These are phyloP conservation scores for Rousettus madagascariensis DNA, from an alignment of 2,797 vertebrate genomes.

Conservation along the genomic window DNA sequence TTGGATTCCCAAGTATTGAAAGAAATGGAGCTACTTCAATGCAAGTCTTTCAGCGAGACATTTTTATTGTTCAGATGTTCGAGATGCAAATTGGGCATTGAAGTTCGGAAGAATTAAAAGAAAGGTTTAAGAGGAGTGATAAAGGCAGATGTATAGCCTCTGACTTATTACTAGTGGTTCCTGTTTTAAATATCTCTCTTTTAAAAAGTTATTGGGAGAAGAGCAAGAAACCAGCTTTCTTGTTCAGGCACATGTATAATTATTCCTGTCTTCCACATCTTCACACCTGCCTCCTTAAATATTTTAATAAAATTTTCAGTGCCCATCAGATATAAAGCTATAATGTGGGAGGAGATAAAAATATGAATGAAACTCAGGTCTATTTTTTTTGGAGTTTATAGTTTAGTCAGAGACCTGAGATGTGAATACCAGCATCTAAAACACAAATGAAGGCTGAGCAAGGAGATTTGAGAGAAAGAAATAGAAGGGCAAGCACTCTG, in stretches of 20 bases:
- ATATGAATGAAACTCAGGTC: not conserved
- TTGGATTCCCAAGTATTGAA: not conserved
- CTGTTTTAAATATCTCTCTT: constrained; percentile 2
- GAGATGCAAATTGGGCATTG: not conserved
- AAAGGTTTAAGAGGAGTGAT: not conserved
- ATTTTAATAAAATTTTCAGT: not conserved
- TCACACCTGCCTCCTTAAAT: not conserved
- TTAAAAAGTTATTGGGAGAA: not conserved
- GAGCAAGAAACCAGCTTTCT: not conserved
- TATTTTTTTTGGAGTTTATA: not conserved
- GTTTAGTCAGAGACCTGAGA: not conserved
- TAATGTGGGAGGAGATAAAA: not conserved
- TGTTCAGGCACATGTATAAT: not conserved
- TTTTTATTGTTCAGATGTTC: not conserved
- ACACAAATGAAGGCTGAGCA: not conserved
- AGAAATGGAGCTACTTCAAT: not conserved
- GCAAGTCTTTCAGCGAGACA: not conserved
- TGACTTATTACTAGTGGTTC: not conserved
- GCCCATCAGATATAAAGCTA: not conserved
- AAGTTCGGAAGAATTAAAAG: not conserved
- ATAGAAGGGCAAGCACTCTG: not conserved
- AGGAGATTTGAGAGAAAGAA: not conserved
- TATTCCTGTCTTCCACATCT: not conserved
- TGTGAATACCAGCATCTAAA: not conserved
- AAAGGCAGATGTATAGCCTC: not conserved